phyloP scores from a whole-genome alignment of 1,140 invertebrate species.

The Bombus haemorrhoidalis region DNA sequence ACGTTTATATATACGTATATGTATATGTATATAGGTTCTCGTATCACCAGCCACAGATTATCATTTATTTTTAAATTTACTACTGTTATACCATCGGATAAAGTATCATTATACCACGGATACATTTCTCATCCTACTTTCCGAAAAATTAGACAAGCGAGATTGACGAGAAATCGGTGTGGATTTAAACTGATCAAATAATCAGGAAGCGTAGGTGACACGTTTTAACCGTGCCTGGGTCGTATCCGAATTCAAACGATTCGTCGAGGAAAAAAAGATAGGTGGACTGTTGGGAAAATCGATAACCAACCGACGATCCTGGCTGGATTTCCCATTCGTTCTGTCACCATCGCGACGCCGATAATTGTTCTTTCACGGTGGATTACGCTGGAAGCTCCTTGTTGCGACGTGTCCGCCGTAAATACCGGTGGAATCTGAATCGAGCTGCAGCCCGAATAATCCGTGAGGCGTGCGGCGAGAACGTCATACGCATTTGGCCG shows the following conservation, averaged over 20 bases:
- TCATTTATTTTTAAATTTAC: not conserved
- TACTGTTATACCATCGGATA: not conserved
- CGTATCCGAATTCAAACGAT: not conserved
- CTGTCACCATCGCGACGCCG: slow-evolving; percentile 20
- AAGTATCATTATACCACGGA: not conserved
- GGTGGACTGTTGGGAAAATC: slow-evolving; percentile 8
- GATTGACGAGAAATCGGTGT: not conserved
- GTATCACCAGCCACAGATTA: not conserved
- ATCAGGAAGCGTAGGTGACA: slow-evolving; percentile 19
- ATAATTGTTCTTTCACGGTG: slow-evolving; percentile 54
- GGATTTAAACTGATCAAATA: not conserved
- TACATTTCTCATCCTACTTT: not conserved
- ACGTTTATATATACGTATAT: too few species aligned
- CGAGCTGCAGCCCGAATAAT: slow-evolving; percentile 37
- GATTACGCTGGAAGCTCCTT: slow-evolving; percentile 40
- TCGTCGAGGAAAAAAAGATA: not conserved
- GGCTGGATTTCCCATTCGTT: slow-evolving; percentile 24
- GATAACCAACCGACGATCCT: slow-evolving; percentile 19
- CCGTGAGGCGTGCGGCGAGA: slow-evolving; percentile 21
- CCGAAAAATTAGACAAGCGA: not conserved
- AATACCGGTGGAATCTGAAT: slow-evolving; percentile 49
- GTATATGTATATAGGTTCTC: not conserved
- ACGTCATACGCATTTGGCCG: slow-evolving; percentile 49
- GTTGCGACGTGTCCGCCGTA: slow-evolving; percentile 20
- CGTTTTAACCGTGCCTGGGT: slow-evolving; percentile 22